Evolutionary conservation across 2,888 invertebrate genomes (phyloP).

Genomic region (Amphimallon solstitiale): DNA sequence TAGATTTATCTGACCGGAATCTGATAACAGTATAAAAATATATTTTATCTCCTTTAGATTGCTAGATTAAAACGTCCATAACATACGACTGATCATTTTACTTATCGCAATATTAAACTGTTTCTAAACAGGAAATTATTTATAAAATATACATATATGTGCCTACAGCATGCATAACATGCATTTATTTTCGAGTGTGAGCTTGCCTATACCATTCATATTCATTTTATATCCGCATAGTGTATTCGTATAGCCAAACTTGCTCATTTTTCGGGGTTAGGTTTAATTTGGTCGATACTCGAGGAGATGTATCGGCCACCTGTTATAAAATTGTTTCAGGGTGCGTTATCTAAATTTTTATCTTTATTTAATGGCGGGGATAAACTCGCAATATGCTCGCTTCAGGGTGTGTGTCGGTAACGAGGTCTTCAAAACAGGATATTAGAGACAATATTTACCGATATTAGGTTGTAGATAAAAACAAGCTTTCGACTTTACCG

Average conservation of each 20-base stretch:
- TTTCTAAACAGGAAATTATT: too few relatives aligned
- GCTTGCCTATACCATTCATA: too few relatives aligned
- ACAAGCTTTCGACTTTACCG: not conserved
- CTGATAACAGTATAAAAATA: too few relatives aligned
- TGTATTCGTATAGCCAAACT: not conserved
- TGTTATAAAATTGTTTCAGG: slow-evolving; percentile 28
- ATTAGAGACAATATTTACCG: slow-evolving; percentile 11
- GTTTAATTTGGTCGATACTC: slow-evolving; percentile 19
- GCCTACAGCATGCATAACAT: too few relatives aligned
- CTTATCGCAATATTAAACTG: too few relatives aligned
- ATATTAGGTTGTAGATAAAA: not conserved
- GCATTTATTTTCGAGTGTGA: too few relatives aligned
- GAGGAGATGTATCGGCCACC: slow-evolving; percentile 24
- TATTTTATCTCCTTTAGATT: too few relatives aligned
- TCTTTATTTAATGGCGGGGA: slow-evolving; percentile 21
- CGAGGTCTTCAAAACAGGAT: slow-evolving; percentile 12
- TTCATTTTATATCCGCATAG: too few relatives aligned
- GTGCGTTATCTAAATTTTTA: slow-evolving; percentile 29
- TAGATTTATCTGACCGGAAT: too few relatives aligned
- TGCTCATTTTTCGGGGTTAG: not conserved
- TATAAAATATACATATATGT: too few relatives aligned
- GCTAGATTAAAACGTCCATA: too few relatives aligned
- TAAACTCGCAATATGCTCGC: slow-evolving; percentile 6
- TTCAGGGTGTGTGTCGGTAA: not conserved
- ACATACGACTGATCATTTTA: too few relatives aligned